phyloP scores from a whole-genome alignment of 2,113 vertebrate species.

The Cairina moschata region DNA sequence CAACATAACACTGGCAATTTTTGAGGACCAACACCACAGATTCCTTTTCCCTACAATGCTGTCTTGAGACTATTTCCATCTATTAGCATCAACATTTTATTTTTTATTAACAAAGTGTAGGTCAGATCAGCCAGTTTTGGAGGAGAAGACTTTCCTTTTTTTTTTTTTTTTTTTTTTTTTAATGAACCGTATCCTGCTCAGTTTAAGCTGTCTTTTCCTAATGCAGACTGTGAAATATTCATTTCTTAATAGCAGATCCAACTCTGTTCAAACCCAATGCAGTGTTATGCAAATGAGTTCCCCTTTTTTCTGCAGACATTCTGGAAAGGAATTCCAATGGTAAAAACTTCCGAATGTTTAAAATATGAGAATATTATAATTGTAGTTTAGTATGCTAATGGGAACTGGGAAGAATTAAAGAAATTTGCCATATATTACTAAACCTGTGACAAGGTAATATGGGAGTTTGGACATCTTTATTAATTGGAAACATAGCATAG shows the following conservation, averaged over 20 bases:
- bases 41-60: background rate
- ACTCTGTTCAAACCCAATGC: background rate
- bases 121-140: background rate
- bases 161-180: background rate
- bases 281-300: background rate
- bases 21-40: background rate
- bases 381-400: conserved; percentile 60
- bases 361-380: conserved; percentile 56
- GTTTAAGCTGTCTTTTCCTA: background rate
- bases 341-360: conserved; percentile 28
- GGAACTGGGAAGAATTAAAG: conserved; percentile 37
- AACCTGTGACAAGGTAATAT: background rate
- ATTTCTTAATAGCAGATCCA: background rate
- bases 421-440: conserved; percentile 49
- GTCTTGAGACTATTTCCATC: background rate
- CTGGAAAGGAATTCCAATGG: background rate
- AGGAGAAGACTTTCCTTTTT: background rate
- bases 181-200: background rate
- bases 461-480: background rate
- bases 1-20: background rate
- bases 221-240: background rate
- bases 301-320: background rate
- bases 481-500: conserved; percentile 20
- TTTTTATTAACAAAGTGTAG: background rate
- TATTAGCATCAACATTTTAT: background rate